Base-by-base conservation (phyloP, 2,113 vertebrate genomes). In the Cebus imitator region DNA sequence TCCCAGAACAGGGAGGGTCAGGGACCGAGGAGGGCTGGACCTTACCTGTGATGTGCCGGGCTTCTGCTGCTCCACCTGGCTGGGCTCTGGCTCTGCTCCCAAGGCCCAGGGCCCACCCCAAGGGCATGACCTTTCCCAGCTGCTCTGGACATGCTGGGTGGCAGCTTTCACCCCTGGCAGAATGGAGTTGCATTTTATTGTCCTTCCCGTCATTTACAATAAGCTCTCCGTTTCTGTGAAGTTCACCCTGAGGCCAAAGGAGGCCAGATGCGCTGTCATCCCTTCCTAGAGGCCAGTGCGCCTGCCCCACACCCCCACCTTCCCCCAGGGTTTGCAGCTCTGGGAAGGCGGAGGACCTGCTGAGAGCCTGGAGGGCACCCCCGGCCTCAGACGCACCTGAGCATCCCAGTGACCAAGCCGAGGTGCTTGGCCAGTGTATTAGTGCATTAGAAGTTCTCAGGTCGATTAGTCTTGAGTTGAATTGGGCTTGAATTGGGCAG, bases 281-380 rank as follows among this genome's bases (percentile, higher is more conserved):
- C 91, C 8, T 0, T 75, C 52, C 43, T 32, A 27, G 61, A 66
- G 57, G 35, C 70, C 18, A 10, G 50, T 14, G 50, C 50, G 1
- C 43, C 66, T 72, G 30, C 70, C 52, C 20, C 23, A 2, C 7
- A 4, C 48, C 37, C 21, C 40, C 3, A 6, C 8, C 48, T 30
- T 32, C 5, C 16, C 48, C 61, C 3, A 12, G 8, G 0, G 0
- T 87, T 83, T 27, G 4, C 17, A 84, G 45, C 75, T 8, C 35
- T 2, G 6, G 57, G 57, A 79, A 25, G 72, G 48, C 88, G 17
- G 55, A 43, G 35, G 17, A 82, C 27, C 37, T 68, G 25, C 68
- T 9, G 12, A 81, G 75, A 61, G 76, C 85, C 52, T 5, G 18
- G 48, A 40, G 35, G 40, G 70, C 55, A 3, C 13, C 37, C 13